These are phyloP conservation scores for Nomada ruficornis DNA, from an alignment of 2,888 invertebrate genomes.

Conservation along the genomic window DNA sequence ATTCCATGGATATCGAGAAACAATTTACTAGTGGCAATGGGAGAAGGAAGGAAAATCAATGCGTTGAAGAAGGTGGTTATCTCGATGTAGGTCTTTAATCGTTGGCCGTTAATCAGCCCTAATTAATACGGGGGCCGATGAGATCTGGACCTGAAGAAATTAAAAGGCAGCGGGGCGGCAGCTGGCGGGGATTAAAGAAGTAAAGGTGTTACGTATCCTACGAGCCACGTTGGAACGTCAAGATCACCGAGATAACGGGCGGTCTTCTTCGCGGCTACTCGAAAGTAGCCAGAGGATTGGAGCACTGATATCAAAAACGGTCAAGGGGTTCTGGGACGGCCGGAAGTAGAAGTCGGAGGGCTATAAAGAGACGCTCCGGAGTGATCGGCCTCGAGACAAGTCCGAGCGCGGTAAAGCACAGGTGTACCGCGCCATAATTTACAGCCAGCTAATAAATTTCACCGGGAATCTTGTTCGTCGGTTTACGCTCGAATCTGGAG, in stretches of 20 bases:
- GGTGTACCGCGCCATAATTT: conserved; percentile 79
- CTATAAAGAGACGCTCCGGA: conserved; percentile 56
- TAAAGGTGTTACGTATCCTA: conserved; percentile 63
- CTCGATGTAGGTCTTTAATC: conserved; percentile 15
- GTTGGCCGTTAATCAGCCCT: conserved; percentile 49
- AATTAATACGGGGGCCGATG: conserved; percentile 63
- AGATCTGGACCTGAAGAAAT: conserved; percentile 58
- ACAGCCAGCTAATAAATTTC: conserved; percentile 80
- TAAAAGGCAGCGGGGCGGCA: conserved; percentile 56
- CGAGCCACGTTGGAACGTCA: conserved; percentile 57
- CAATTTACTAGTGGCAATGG: background rate
- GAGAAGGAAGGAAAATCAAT: background rate
- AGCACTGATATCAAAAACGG: conserved; percentile 49
- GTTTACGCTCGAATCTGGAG: conserved; percentile 60
- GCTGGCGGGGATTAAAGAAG: conserved; percentile 59
- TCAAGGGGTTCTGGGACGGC: conserved; percentile 40
- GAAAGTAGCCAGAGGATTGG: conserved; percentile 49
- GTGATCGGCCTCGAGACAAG: conserved; percentile 64
- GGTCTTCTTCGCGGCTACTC: conserved; percentile 39
- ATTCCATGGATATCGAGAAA: background rate
- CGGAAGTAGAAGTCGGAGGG: conserved; percentile 61
- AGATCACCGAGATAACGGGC: conserved; percentile 61
- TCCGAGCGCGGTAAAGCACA: conserved; percentile 73
- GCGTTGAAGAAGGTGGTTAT: background rate
- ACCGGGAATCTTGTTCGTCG: conserved; percentile 59